Evolutionary conservation across 2,888 invertebrate genomes (phyloP), one percentile per base, ranked within the genome.

Genomic region (Hypomecis atomaria): DNA sequence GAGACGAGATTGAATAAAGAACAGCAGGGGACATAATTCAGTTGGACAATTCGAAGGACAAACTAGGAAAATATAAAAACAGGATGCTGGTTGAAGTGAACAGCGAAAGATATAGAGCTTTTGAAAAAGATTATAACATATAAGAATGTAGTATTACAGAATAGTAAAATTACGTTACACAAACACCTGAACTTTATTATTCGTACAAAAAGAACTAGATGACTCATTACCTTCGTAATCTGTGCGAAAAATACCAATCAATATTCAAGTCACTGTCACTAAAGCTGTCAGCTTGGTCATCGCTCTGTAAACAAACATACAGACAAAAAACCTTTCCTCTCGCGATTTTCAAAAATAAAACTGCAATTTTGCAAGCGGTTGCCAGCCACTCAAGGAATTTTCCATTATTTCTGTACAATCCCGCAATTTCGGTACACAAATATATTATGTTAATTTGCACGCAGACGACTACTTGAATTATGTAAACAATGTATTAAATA

Each of bases 331-430:
- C 10, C n/a, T 47, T 10, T 56, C 44, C 34, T 44, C 59, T 60
- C 23, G 52, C 37, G 52, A 58, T 60, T 67, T 66, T 33, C 33
- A 59, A 60, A 69, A 67, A 65, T 71, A 70, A 64, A 57, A 53
- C 43, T 50, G 57, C 67, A 57, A 64, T 57, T 60, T 44, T 54
- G 57, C 40, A 60, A 64, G 49, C 56, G 43, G 47, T 53, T 55
- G 56, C 62, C 52, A 60, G 45, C 54, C 36, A 54, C 44, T 57
- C 66, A 23, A 33, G 43, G 63, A 71, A 70, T 64, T 70, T 73
- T 73, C 69, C 71, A 69, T 60, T 64, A 56, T 70, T 68, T 64
- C 55, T 49, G 67, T 65, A 69, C 61, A 66, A 63, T 64, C 66
- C 56, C 57, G 57, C 62, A 45, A 62, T 66, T 68, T 69, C 57